Percentiles rank a stretch among this genome's conserved stretches.
These are phyloP conservation scores for Tenodera sinensis DNA, from an alignment of 2,888 invertebrate species.

Conservation along the genomic window DNA sequence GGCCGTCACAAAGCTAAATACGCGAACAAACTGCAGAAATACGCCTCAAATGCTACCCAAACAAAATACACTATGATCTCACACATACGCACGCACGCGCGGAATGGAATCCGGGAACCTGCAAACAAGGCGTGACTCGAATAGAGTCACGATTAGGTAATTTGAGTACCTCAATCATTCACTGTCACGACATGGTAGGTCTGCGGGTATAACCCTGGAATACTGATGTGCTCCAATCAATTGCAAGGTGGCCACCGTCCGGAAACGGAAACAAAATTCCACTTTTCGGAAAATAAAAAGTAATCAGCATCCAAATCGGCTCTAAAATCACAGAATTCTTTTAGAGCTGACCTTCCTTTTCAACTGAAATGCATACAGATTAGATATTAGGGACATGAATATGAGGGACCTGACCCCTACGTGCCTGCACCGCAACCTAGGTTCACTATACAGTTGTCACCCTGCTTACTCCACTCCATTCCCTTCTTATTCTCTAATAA, in stretches of 20 bases:
- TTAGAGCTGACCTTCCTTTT: no score
- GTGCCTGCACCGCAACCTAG: no score
- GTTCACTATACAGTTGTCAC: no score
- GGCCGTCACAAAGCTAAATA: not conserved
- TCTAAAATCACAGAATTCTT: no score
- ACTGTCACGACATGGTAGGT: not conserved
- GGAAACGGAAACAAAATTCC: not conserved
- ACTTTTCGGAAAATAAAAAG: not conserved
- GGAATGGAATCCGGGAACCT: not conserved
- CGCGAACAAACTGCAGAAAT: not conserved
- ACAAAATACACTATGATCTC: not conserved
- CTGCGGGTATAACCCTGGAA: not conserved
- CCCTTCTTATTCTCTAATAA: no score
- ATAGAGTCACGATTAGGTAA: not conserved
- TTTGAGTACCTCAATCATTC: not conserved
- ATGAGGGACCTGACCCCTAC: no score
- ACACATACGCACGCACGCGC: not conserved
- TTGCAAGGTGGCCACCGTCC: not conserved
- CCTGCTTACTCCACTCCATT: no score
- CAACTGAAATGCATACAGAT: no score
- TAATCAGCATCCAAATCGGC: not conserved
- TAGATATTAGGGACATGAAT: no score
- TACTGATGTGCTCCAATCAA: slow-evolving; percentile 9
- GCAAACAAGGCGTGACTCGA: not conserved
- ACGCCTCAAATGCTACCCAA: not conserved